Conservation (phyloP, 2,888 invertebrate genomes). For the Nomada lathburiana region DNA sequence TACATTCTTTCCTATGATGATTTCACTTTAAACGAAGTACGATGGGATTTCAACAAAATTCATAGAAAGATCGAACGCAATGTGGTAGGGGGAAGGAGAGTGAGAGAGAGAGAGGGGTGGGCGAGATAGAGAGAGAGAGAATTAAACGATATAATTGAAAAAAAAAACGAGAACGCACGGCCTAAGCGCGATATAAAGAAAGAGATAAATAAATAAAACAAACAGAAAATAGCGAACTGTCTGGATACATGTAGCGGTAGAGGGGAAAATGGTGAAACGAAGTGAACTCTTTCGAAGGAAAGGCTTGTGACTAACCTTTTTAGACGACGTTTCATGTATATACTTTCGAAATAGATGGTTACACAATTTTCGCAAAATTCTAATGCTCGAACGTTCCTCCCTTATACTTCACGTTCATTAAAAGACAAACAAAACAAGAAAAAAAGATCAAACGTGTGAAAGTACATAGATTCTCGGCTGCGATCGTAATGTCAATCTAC, state of each 20-base stretch:
- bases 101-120: not conserved
- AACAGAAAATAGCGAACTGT: constrained; percentile 15
- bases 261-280: constrained; percentile 1
- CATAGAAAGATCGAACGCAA: not conserved
- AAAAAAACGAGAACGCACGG: constrained; percentile 66
- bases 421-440: too few relatives aligned
- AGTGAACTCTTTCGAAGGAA: constrained; percentile 32
- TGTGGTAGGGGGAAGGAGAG: not conserved
- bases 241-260: constrained; percentile 1
- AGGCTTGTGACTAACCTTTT: not conserved
- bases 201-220: not conserved
- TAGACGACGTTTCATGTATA: not conserved
- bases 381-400: not conserved
- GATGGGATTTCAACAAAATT: constrained; percentile 41
- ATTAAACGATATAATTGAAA: not conserved
- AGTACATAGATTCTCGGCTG: not conserved
- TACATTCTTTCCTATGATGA: constrained; percentile 7
- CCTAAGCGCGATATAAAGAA: constrained; percentile 67
- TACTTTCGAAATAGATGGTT: too few relatives aligned
- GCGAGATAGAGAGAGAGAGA: not conserved
- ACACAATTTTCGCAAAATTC: not conserved
- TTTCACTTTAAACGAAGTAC: constrained; percentile 13
- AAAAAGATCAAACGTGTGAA: not conserved
- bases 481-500: not conserved
- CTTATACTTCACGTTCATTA: not conserved